A percentile compares a stretch with the other conserved stretches of the same genome.
Evolutionary conservation across 2,797 vertebrate genomes (phyloP).

Genomic region (Glossophaga mutica): DNA sequence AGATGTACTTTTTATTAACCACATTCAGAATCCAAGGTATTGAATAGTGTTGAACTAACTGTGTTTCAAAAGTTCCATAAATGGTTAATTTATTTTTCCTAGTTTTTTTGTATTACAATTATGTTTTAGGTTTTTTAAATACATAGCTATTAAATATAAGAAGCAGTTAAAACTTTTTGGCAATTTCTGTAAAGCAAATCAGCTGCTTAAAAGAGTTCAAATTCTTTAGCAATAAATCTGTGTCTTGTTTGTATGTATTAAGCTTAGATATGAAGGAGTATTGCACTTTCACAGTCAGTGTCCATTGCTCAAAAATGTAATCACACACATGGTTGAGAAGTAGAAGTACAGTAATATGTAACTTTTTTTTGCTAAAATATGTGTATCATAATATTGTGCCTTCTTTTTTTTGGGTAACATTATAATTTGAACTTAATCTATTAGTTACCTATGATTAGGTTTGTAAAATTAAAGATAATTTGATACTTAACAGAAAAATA

Average conservation of each 20-base stretch:
- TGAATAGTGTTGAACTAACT: neutral
- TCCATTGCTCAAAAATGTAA: neutral
- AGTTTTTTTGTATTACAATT: neutral
- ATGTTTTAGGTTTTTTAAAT: conserved; percentile 3
- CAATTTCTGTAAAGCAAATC: conserved; percentile 5
- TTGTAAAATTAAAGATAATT: neutral
- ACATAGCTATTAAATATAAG: neutral
- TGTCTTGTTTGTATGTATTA: neutral
- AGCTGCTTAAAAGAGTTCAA: neutral
- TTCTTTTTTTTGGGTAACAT: neutral
- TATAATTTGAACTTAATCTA: neutral
- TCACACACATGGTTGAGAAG: neutral
- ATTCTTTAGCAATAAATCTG: conserved; percentile 9
- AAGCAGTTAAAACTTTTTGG: neutral
- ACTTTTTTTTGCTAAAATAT: neutral
- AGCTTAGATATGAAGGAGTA: neutral
- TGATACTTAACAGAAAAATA: neutral
- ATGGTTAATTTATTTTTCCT: conserved; percentile 29
- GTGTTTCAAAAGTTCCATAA: neutral
- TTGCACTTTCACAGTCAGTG: neutral
- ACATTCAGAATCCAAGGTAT: neutral
- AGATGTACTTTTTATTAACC: too few relatives aligned
- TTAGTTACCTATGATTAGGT: neutral
- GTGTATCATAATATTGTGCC: neutral
- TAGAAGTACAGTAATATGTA: neutral